Conservation (phyloP, 2,113 vertebrate species). For the Micronisus gabar region DNA sequence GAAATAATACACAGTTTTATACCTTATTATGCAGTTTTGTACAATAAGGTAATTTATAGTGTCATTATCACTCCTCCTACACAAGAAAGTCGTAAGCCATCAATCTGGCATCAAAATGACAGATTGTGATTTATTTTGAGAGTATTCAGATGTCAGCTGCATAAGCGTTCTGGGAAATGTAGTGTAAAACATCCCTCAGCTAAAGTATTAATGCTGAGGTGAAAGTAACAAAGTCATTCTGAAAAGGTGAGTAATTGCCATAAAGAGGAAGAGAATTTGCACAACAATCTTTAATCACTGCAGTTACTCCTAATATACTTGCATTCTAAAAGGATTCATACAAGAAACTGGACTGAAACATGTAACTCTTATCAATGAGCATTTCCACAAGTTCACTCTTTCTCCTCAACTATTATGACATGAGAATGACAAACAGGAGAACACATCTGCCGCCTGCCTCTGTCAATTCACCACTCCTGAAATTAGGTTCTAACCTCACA, state of each 20-base stretch:
- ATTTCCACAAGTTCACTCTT: neutral
- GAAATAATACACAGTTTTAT: conserved; percentile 1
- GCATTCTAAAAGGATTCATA: neutral
- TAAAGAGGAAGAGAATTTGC: neutral
- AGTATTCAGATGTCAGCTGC: neutral
- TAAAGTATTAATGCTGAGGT: neutral
- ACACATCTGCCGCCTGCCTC: neutral
- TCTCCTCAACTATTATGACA: neutral
- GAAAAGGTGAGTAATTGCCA: neutral
- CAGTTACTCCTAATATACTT: neutral
- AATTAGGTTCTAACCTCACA: neutral
- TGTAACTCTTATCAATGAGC: neutral
- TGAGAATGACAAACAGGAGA: neutral
- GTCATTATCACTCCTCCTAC: neutral
- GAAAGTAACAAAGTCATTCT: neutral
- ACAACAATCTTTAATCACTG: neutral
- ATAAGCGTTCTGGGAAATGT: neutral
- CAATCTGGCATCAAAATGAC: conserved; percentile 13
- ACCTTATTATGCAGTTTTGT: neutral
- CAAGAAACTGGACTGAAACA: neutral
- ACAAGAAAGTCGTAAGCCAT: neutral
- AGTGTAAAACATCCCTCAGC: conserved; percentile 5
- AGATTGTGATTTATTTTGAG: neutral
- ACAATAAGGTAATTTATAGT: neutral
- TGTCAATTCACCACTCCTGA: neutral